Evolutionary conservation across 2,113 vertebrate genomes (phyloP).

Genomic region (Petrocephalus microphthalmus): DNA sequence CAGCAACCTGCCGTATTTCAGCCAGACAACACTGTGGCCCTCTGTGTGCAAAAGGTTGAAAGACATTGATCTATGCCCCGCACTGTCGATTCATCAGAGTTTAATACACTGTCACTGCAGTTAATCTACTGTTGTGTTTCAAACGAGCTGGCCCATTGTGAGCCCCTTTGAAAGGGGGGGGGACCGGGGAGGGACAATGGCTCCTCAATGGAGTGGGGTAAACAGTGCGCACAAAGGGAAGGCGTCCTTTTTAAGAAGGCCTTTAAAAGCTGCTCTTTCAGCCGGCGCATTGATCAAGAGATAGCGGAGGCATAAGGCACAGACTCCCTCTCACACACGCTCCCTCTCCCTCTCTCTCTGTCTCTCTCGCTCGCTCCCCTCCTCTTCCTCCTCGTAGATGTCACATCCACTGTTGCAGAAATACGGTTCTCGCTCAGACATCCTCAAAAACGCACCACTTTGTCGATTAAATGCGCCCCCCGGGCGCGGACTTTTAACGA

Average conservation of each 20-base stretch:
- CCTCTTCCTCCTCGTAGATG: neutral
- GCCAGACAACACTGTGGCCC: slow-evolving; percentile 30
- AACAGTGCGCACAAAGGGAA: slow-evolving; percentile 40
- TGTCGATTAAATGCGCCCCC: neutral
- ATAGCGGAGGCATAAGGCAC: slow-evolving; percentile 21
- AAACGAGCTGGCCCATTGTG: slow-evolving; percentile 46
- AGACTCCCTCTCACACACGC: neutral
- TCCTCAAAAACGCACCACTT: neutral
- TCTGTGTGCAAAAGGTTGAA: slow-evolving; percentile 40
- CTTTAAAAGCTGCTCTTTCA: slow-evolving; percentile 44
- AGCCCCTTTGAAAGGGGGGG: slow-evolving; percentile 35
- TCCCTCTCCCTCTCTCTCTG: neutral
- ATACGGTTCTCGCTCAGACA: neutral
- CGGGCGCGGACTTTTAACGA: neutral
- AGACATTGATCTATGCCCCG: slow-evolving; percentile 42
- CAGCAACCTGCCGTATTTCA: slow-evolving; percentile 40
- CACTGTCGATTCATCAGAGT: slow-evolving; percentile 41
- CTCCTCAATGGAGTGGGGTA: slow-evolving; percentile 38
- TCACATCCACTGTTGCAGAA: neutral
- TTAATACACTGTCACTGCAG: slow-evolving; percentile 53
- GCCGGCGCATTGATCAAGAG: slow-evolving; percentile 40
- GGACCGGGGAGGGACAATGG: slow-evolving; percentile 39
- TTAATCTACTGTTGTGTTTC: slow-evolving; percentile 54
- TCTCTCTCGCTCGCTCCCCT: neutral
- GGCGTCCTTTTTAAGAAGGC: slow-evolving; percentile 47